Evolutionary conservation across 2,888 invertebrate species (phyloP), one percentile per base, ranked within the genome.

Genomic region (Microchrysa polita): DNA sequence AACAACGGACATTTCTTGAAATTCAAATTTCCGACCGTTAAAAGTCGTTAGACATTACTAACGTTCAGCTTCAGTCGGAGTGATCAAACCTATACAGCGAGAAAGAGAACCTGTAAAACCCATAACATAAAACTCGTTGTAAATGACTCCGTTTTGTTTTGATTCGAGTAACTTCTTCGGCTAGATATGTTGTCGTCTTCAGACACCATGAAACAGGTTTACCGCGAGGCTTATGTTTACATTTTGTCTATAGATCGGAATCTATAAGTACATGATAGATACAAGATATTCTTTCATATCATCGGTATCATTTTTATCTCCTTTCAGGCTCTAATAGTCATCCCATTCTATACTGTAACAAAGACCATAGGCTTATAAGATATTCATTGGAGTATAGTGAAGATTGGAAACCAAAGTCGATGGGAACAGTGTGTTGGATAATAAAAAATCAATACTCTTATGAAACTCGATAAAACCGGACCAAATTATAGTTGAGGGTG

Each of bases 131-230:
- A 61, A 40, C 40, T 16, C 65, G 48, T 65, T 65, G 65, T 65
- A 65, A 65, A 65, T 48, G 65, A 65, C 34, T 20, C 48, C 34
- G 23, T 65, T 65, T 65, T 65, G 65, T 65, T 65, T 65, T 65
- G 65, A 65, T 65, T 65, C 65, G 42, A 44, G 22, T 48, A 44
- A 44, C 16, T 65, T 44, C 40, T 34, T 65, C 20, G 65, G 22
- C 48, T 10, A 44, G 44, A 1, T 44, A n/a, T n/a, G n/a, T n/a
- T n/a, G 14, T 16, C 18, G 5, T 55, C 22, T 5, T 10, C 55
- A 20, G 55, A 55, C 48, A 14, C 5, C 44, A 5, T 22, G 55
- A 69, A 69, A 69, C 69, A 69, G 69, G 69, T 69, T 69, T 69
- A 67, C 53, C 20, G 52, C 27, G 53, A 16, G 27, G 52, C 53